Evolutionary conservation across 2,797 vertebrate genomes (phyloP).

Genomic region (Alca torda): DNA sequence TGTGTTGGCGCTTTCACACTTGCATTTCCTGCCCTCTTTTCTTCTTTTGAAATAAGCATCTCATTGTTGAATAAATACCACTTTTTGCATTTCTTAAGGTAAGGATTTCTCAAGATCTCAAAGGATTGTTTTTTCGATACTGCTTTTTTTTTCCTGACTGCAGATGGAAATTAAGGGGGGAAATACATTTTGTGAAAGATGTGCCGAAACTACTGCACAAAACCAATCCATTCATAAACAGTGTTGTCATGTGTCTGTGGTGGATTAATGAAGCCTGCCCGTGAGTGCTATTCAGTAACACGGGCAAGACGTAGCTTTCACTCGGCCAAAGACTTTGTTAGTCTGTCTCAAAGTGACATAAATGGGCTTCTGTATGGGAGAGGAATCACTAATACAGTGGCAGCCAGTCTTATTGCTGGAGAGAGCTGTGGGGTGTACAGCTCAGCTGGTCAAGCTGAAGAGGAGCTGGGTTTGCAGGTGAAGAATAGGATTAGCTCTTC

Average conservation of each 20-base stretch:
- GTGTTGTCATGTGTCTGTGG: constrained; percentile 1
- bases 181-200: constrained; percentile 7
- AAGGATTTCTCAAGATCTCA: constrained; percentile 1
- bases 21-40: neutral
- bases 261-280: constrained; percentile 20
- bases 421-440: neutral
- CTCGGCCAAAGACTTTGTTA: neutral
- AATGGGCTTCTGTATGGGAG: neutral
- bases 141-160: neutral
- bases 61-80: neutral
- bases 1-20: neutral
- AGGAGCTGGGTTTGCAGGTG: neutral
- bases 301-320: neutral
- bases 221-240: neutral
- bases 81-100: neutral
- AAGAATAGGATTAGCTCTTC: neutral
- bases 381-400: neutral
- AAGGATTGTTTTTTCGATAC: neutral
- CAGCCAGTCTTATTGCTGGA: neutral
- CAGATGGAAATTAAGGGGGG: neutral
- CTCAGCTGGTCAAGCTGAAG: neutral
- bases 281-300: neutral
- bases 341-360: neutral
- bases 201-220: neutral
- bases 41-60: constrained; percentile 5